Base-by-base conservation (phyloP, 2,113 vertebrate genomes). In the Sinocyclocheilus grahami region DNA sequence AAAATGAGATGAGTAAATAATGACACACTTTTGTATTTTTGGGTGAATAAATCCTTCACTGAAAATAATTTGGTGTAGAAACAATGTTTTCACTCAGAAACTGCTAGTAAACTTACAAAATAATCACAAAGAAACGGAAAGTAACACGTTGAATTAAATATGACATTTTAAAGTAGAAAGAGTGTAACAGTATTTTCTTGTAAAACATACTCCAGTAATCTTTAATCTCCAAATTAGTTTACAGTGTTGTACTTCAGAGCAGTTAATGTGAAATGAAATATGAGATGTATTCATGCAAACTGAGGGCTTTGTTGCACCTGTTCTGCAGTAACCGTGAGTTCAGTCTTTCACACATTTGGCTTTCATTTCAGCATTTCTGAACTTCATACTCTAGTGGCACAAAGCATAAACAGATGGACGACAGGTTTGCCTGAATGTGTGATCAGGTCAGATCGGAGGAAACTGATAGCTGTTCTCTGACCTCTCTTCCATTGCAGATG, bases 401-500 rank as follows among this genome's bases (percentile, higher is more conserved):
- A 10, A 22, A 62, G 20, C 58, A 62, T 10, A 14, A 27, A 65
- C 11, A 63, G 60, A 42, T 8, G 42, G 42, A 42, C 7, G 42
- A 48, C 46, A 11, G 46, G 4, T 60, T 60, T 60, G 2, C 55
- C 55, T 22, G 55, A 62, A 62, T 1, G 62, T 20, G 33, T 18
- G 67, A 71, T 11, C 0, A 3, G 22, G 11, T 9, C 20, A 3
- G 58, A 62, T 9, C 20, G 10, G 20, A 60, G 2, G 22, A 62
- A 62, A 62, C 20, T n/a, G 58, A 62, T 10, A 9, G 22, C 58
- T 62, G 58, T 62, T 62, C 58, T 62, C 58, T 85, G 88, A 88
- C 88, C 53, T 86, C 58, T 86, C 87, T 89, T 92, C 85, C 22
- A 91, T 92, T 90, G 65, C 93, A 99, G 98, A 98, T 90, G 97